A percentile compares a stretch with the other conserved stretches of the same genome.
phyloP scores from a whole-genome alignment of 53 echinoderm and acorn worm genomes.

The Temnopleurus reevesii region DNA sequence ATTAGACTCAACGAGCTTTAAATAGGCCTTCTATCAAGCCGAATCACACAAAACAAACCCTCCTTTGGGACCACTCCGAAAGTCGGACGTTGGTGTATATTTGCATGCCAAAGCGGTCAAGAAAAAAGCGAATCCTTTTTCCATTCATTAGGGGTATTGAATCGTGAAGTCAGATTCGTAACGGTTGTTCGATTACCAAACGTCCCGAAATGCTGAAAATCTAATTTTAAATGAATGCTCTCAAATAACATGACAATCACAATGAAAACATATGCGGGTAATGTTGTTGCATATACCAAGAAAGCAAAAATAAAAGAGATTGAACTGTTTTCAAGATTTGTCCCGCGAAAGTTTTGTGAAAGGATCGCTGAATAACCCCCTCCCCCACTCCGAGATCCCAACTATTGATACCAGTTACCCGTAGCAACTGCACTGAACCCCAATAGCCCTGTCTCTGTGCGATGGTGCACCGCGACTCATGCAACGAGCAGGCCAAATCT shows the following conservation, averaged over 20 bases:
- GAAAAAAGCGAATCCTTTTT: not conserved
- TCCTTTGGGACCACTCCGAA: not conserved
- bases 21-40: not conserved
- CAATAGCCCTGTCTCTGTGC: no score
- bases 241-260: not conserved
- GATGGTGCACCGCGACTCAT: no score
- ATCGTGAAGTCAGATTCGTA: not conserved
- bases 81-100: not conserved
- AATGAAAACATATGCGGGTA: no score
- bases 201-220: not conserved
- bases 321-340: not conserved
- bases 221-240: not conserved
- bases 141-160: not conserved
- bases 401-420: slow-evolving; percentile 12
- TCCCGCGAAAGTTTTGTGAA: not conserved
- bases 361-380: not conserved
- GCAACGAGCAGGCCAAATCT: no score
- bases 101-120: slow-evolving; percentile 29
- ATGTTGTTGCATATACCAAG: not conserved
- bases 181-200: not conserved
- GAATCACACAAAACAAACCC: not conserved
- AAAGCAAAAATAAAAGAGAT: not conserved
- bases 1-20: not conserved
- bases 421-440: slow-evolving; percentile 5
- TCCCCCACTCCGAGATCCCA: not conserved